phyloP scores from a whole-genome alignment of 2,888 invertebrate species.

The Tenthredo mesomela region DNA sequence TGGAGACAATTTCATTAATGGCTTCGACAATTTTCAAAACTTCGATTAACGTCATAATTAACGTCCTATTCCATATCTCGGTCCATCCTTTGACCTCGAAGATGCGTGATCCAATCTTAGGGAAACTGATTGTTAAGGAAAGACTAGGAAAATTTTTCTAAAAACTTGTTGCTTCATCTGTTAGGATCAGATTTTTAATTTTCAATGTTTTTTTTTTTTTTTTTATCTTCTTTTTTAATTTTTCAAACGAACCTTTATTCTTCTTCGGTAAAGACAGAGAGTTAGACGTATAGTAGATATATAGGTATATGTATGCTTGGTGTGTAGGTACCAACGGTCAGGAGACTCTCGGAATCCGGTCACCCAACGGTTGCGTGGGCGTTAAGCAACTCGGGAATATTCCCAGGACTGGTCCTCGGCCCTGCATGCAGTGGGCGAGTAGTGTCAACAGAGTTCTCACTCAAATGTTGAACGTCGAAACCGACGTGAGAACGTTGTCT shows the following conservation, averaged over 20 bases:
- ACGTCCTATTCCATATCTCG: too few relatives aligned
- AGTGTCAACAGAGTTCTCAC: conserved; percentile 49
- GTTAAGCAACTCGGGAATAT: conserved; percentile 33
- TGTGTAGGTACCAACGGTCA: not conserved
- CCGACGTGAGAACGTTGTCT: conserved; percentile 28
- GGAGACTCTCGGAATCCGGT: conserved; percentile 45
- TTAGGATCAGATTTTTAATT: too few relatives aligned
- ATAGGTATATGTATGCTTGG: not conserved
- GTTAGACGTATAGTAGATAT: not conserved
- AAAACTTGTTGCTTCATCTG: too few relatives aligned
- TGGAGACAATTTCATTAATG: too few relatives aligned
- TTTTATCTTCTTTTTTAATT: not conserved
- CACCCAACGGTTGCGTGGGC: conserved; percentile 47
- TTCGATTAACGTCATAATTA: too few relatives aligned
- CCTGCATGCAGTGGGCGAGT: conserved; percentile 42
- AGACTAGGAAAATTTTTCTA: too few relatives aligned
- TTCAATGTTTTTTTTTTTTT: not conserved
- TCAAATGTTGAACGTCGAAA: conserved; percentile 12
- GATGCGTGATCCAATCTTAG: too few relatives aligned
- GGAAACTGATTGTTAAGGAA: too few relatives aligned
- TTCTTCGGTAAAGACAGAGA: not conserved
- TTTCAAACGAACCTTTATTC: not conserved
- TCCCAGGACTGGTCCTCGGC: conserved; percentile 9
- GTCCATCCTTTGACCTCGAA: too few relatives aligned
- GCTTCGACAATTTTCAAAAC: too few relatives aligned